Conservation (phyloP, 2,113 vertebrate species). For the Myiagra hebetior region DNA sequence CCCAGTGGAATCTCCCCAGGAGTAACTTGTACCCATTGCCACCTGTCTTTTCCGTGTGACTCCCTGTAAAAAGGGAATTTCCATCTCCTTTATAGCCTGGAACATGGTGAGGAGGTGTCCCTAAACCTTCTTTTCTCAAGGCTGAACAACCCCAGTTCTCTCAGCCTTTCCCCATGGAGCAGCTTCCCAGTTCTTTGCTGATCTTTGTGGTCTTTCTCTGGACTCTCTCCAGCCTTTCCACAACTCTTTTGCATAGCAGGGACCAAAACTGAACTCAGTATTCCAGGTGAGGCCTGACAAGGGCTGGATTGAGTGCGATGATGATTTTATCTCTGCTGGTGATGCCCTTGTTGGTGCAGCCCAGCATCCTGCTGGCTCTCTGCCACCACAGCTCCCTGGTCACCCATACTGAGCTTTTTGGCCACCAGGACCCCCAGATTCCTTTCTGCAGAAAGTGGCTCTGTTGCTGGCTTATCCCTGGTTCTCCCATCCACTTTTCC, state of each 20-base stretch:
- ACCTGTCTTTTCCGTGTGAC: not conserved
- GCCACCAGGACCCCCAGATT: not conserved
- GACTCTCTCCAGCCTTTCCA: not conserved
- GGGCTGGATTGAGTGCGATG: not conserved
- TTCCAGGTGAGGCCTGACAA: not conserved
- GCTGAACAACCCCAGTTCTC: not conserved
- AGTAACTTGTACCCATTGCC: not conserved
- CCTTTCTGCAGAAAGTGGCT: not conserved
- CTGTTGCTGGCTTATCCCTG: not conserved
- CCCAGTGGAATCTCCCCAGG: not conserved
- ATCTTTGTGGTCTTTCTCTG: not conserved
- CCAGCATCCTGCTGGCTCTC: not conserved
- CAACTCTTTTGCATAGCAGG: too few species aligned
- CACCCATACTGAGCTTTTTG: fast-evolving
- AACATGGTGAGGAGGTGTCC: not conserved
- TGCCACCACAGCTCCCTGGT: not conserved
- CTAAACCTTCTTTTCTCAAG: not conserved
- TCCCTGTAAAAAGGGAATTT: not conserved
- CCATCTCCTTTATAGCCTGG: not conserved
- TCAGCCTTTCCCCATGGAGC: not conserved
- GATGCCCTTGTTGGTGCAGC: not conserved
- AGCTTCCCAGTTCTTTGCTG: not conserved
- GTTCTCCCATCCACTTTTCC: not conserved
- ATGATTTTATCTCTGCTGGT: not conserved
- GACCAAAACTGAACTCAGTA: not conserved